phyloP scores from a whole-genome alignment of 2,888 invertebrate genomes.

The Tetragnatha montana region DNA sequence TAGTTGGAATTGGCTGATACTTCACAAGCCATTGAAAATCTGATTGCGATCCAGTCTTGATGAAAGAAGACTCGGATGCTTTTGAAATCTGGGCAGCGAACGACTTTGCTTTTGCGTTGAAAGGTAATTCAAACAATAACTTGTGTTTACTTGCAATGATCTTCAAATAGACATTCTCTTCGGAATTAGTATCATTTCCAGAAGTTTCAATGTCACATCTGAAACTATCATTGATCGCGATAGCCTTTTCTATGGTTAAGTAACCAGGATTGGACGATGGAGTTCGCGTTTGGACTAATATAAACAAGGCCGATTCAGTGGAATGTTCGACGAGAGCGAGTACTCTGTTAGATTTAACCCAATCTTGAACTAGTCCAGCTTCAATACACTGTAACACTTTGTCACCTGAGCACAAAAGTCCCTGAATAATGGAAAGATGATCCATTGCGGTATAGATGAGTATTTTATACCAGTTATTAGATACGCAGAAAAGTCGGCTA shows the following conservation, averaged over 20 bases:
- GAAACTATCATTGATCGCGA: slow-evolving; percentile 88
- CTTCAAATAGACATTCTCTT: slow-evolving; percentile 79
- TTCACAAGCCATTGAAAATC: slow-evolving; percentile 70
- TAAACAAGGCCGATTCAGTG: slow-evolving; percentile 77
- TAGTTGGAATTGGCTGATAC: slow-evolving; percentile 62
- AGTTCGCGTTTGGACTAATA: slow-evolving; percentile 60
- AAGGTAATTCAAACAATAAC: slow-evolving; percentile 79
- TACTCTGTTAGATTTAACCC: slow-evolving; percentile 78
- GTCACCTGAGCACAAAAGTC: slow-evolving; percentile 51
- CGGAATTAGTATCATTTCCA: slow-evolving; percentile 77
- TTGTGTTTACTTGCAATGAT: slow-evolving; percentile 79
- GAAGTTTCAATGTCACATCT: slow-evolving; percentile 84
- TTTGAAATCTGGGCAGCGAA: slow-evolving; percentile 85
- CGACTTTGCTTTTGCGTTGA: slow-evolving; percentile 81
- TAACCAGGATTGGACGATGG: slow-evolving; percentile 77
- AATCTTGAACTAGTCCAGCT: slow-evolving; percentile 78
- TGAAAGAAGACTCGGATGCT: slow-evolving; percentile 80
- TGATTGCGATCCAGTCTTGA: slow-evolving; percentile 60
- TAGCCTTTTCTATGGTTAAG: slow-evolving; percentile 86
- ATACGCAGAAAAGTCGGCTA: slow-evolving; percentile 33
- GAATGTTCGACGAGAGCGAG: slow-evolving; percentile 81
- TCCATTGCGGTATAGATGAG: slow-evolving; percentile 7
- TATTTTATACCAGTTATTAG: neutral
- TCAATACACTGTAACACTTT: slow-evolving; percentile 73
- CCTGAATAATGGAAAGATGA: slow-evolving; percentile 56